Evolutionary conservation across 2,113 vertebrate species (phyloP).

Genomic region (Misgurnus anguillicaudatus): DNA sequence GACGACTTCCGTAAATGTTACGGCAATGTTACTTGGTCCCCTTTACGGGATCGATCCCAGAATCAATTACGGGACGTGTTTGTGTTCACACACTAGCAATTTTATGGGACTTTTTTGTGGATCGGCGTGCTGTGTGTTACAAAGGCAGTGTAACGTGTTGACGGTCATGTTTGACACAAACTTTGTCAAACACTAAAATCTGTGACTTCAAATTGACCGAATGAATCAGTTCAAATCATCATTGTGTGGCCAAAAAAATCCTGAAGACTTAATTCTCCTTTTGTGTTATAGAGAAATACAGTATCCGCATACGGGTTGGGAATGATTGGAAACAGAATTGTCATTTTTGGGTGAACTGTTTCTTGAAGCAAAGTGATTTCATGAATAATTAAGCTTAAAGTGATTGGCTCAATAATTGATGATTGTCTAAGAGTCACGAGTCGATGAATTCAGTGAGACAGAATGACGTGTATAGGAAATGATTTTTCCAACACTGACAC

Average conservation of each 20-base stretch:
- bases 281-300: neutral
- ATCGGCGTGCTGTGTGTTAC: no score
- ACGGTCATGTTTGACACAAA: no score
- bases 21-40: no score
- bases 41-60: no score
- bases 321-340: constrained; percentile 30
- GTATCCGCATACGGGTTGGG: neutral
- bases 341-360: constrained; percentile 50
- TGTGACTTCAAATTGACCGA: no score
- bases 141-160: no score
- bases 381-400: constrained; percentile 10
- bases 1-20: no score
- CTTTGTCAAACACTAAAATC: no score
- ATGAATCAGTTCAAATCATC: no score
- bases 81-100: no score
- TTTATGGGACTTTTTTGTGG: no score
- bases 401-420: neutral
- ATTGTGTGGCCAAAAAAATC: neutral
- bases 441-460: neutral
- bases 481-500: neutral
- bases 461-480: neutral
- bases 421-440: neutral
- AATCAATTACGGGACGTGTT: no score
- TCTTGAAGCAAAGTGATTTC: neutral
- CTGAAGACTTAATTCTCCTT: neutral